Percentiles rank a stretch among this genome's conserved stretches.
These are phyloP conservation scores for Tenthredo amoena DNA, from an alignment of 2,888 invertebrate genomes.

Conservation along the genomic window DNA sequence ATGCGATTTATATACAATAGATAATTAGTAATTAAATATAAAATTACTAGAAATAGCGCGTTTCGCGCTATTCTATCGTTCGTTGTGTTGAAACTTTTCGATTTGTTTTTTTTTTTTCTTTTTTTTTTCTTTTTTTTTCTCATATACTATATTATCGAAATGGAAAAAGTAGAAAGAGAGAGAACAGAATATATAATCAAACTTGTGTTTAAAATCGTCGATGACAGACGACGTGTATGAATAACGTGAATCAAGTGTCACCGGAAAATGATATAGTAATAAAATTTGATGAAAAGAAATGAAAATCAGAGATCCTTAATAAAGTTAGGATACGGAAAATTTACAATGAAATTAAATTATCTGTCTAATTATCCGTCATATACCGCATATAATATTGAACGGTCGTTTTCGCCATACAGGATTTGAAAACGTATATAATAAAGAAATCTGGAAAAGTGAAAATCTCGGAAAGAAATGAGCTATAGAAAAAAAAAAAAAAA, in stretches of 20 bases:
- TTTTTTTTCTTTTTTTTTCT: background rate
- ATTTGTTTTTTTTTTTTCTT: background rate
- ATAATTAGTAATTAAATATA: background rate
- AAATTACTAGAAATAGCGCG: background rate
- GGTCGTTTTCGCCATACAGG: background rate
- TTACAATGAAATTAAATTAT: conserved; percentile 11
- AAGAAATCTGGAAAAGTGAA: conserved; percentile 8
- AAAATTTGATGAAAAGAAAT: background rate
- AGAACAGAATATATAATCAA: background rate
- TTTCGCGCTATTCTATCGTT: background rate
- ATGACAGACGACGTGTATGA: background rate
- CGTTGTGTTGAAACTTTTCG: background rate
- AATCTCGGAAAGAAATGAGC: conserved; percentile 15
- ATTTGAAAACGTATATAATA: conserved; percentile 3
- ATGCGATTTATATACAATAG: background rate
- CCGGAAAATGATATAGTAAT: background rate
- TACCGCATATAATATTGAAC: background rate
- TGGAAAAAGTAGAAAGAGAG: background rate
- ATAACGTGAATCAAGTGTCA: background rate
- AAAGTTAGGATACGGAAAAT: background rate
- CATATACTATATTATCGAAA: background rate
- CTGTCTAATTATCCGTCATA: background rate
- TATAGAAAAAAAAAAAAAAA: background rate
- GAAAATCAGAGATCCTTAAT: background rate
- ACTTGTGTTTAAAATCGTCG: background rate